Percentiles rank a stretch among this genome's conserved stretches.
These are phyloP conservation scores for Gambusia holbrooki DNA, from an alignment of 2,113 vertebrate genomes.

Conservation along the genomic window DNA sequence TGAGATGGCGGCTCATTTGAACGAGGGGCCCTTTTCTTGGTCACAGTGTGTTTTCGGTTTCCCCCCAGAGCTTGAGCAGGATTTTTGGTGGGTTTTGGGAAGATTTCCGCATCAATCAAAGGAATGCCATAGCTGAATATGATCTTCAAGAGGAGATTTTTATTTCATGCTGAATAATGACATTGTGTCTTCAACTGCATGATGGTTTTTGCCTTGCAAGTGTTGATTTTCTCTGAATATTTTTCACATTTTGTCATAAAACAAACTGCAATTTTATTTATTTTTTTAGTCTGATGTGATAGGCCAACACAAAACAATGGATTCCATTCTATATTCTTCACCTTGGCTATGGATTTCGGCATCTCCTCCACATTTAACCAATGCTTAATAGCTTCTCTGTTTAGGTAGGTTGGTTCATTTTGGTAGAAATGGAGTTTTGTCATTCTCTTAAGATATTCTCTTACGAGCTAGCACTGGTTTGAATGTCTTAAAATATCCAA, in stretches of 20 bases:
- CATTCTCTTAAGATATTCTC: neutral
- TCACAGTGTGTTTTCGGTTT: constrained; percentile 54
- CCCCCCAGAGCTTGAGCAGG: constrained; percentile 46
- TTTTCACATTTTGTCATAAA: neutral
- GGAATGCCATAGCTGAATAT: constrained; percentile 32
- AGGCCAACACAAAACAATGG: neutral
- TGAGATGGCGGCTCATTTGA: constrained; percentile 35
- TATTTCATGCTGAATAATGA: constrained; percentile 47
- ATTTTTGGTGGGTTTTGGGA: constrained; percentile 55
- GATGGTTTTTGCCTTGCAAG: neutral
- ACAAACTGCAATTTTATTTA: neutral
- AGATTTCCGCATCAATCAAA: constrained; percentile 50
- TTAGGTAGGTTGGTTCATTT: no score
- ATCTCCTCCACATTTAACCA: neutral
- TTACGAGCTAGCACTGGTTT: no score
- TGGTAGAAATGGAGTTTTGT: no score
- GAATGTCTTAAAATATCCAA: neutral
- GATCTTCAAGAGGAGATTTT: constrained; percentile 51
- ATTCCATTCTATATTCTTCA: no score
- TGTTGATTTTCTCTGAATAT: neutral
- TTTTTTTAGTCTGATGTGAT: neutral
- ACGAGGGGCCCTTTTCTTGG: constrained; percentile 49
- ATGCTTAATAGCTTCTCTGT: neutral
- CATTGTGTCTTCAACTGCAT: constrained; percentile 25
- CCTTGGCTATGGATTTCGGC: neutral